phyloP scores from a whole-genome alignment of 1,140 invertebrate species.

The Camponotus vicinus region DNA sequence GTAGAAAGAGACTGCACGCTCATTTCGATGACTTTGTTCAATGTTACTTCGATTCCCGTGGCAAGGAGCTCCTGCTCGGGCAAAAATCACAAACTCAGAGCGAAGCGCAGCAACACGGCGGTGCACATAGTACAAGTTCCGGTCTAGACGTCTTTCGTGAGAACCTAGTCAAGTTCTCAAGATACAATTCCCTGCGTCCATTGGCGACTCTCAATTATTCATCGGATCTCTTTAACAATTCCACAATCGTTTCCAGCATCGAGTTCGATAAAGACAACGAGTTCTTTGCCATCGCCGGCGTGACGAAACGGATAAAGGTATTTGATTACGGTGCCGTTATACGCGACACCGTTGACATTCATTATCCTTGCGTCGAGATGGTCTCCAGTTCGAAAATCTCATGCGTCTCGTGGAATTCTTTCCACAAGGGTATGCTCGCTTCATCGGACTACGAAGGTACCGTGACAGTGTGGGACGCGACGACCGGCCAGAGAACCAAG shows the following conservation, averaged over 20 bases:
- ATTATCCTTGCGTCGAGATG: constrained; percentile 98
- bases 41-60: constrained; percentile 93
- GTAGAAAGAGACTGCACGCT: constrained; percentile 92
- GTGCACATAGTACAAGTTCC: constrained; percentile 79
- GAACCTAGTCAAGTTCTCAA: constrained; percentile 95
- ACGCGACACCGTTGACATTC: constrained; percentile 94
- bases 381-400: constrained; percentile 97
- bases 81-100: constrained; percentile 71
- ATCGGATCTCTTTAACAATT: constrained; percentile 94
- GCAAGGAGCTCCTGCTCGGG: constrained; percentile 90
- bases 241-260: constrained; percentile 98
- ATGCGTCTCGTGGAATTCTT: constrained; percentile 97
- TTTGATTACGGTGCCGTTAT: constrained; percentile 96
- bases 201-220: constrained; percentile 97
- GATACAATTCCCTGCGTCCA: constrained; percentile 92
- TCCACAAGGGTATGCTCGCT: constrained; percentile 95
- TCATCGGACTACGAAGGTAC: constrained; percentile 98
- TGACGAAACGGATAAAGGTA: constrained; percentile 98
- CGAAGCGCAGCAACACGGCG: constrained; percentile 75
- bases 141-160: constrained; percentile 94
- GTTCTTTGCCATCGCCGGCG: constrained; percentile 98
- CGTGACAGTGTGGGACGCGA: constrained; percentile 97
- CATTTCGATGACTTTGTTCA: constrained; percentile 97
- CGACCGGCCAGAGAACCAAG: constrained; percentile 91
- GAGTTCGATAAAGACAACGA: constrained; percentile 99